Base-by-base conservation (phyloP, 2,888 invertebrate genomes). In the Drosophila macrothrix region DNA sequence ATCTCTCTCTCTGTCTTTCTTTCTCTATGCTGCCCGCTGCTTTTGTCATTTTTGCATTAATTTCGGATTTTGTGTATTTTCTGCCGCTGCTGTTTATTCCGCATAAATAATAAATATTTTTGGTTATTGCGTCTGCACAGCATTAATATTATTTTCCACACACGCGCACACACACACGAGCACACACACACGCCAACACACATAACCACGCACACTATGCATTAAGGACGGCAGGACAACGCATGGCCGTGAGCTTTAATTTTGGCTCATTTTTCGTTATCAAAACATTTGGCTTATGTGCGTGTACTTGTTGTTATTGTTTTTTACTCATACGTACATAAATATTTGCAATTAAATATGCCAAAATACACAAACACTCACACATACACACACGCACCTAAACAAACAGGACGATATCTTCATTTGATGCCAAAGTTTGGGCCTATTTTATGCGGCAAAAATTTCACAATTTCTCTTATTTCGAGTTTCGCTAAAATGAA, bases 11-110 rank as follows among this genome's bases (percentile, higher is more conserved):
- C 3, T 35, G 1, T 16, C n/a, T 37, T 69, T 77, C 37, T 55
- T 35, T 52, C 64, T 63, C 71, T 64, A 59, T 74, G 74, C 74
- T 61, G 59, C 33, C 61, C 52, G 77, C 80, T 88, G 90, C 84
- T 86, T 86, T 83, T 87, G 87, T 90, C 90, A 88, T 88, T 87
- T 90, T 87, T 87, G 87, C 87, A 87, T 87, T 87, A 87, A 87
- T 87, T 90, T 87, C 88, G 88, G 87, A 86, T 86, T 86, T 86
- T 76, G 78, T 73, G 63, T 68, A 54, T 77, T 69, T 82, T 77
- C 74, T 80, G 73, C 77, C 75, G 76, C 83, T 88, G 82, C 82
- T 87, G 90, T 87, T 90, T 87, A 87, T 87, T 88, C 84, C 87
- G 89, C 87, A 87, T 87, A 87, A 87, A 87, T 87, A 87, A 90